Conservation (phyloP, 2,888 invertebrate genomes). For the Ferrisia virgata region DNA sequence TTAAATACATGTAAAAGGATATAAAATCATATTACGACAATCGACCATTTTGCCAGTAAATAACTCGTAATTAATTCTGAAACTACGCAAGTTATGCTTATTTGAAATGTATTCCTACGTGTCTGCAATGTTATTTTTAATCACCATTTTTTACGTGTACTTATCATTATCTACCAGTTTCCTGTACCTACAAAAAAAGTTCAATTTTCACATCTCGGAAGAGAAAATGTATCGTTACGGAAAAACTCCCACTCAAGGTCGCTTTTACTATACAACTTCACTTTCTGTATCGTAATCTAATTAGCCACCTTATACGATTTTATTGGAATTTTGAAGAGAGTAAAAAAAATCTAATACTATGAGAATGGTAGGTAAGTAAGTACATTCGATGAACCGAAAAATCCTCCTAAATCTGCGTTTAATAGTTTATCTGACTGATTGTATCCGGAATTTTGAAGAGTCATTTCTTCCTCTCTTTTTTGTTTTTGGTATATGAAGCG, state of each 20-base stretch:
- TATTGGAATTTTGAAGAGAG: not conserved
- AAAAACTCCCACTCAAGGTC: not conserved
- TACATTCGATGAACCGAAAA: not conserved
- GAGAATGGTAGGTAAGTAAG: no score
- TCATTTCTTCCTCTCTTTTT: not conserved
- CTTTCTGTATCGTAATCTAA: not conserved
- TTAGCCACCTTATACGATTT: not conserved
- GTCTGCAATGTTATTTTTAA: not conserved
- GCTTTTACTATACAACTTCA: not conserved
- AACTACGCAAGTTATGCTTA: not conserved
- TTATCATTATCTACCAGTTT: not conserved
- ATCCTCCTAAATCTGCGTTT: conserved; percentile 2
- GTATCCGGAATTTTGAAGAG: not conserved
- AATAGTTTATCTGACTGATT: not conserved
- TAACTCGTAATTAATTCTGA: not conserved
- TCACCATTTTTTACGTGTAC: no score
- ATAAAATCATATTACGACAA: not conserved
- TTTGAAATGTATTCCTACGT: not conserved
- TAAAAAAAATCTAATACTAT: not conserved
- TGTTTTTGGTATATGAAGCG: not conserved
- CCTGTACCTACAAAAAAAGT: not conserved
- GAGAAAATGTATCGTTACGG: not conserved
- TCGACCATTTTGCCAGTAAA: not conserved
- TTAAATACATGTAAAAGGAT: not conserved
- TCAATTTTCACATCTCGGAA: not conserved